phyloP scores from a whole-genome alignment of 2,888 invertebrate species.

The Tenodera sinensis region DNA sequence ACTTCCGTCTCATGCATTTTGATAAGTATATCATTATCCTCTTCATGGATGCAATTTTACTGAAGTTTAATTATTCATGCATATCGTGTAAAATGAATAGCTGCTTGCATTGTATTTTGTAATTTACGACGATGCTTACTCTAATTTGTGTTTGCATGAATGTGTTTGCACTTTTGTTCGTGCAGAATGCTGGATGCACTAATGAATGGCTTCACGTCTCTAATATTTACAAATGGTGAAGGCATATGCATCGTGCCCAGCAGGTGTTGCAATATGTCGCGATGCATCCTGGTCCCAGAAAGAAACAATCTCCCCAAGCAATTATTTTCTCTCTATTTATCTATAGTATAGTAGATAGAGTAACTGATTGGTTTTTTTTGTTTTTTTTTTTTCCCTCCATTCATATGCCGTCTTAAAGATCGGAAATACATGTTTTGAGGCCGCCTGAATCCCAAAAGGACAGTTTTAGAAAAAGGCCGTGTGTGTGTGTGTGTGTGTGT shows the following conservation, averaged over 20 bases:
- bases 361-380: too few species aligned
- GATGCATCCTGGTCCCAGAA: too few species aligned
- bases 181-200: neutral
- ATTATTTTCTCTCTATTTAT: too few species aligned
- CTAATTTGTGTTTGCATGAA: neutral
- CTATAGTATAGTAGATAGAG: too few species aligned
- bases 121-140: neutral
- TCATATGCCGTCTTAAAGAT: too few species aligned
- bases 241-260: neutral
- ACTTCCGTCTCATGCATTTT: neutral
- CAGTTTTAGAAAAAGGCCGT: too few species aligned
- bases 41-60: neutral
- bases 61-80: neutral
- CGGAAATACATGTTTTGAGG: too few species aligned
- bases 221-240: neutral
- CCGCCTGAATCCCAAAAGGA: too few species aligned
- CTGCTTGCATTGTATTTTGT: neutral
- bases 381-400: too few species aligned
- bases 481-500: too few species aligned
- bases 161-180: neutral
- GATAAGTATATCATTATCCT: neutral
- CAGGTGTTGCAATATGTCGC: too few species aligned
- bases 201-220: neutral
- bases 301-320: too few species aligned
- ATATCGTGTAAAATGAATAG: neutral